phyloP scores from a whole-genome alignment of 2,888 invertebrate genomes.

The Agonum fuliginosum region DNA sequence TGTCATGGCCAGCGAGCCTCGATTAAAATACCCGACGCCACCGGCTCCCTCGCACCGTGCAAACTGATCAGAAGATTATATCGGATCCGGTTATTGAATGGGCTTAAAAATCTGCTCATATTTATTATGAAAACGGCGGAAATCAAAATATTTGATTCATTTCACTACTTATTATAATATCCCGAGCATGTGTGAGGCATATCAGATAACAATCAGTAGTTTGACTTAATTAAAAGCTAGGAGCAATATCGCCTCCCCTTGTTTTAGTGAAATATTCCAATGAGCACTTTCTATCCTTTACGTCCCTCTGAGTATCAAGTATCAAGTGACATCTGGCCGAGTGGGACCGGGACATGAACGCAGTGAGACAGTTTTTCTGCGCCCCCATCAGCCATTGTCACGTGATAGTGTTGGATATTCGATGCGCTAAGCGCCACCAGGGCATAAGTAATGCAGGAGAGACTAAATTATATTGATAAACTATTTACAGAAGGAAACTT shows the following conservation, averaged over 20 bases:
- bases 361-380: neutral
- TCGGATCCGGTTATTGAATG: constrained; percentile 20
- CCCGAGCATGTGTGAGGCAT: neutral
- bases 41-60: neutral
- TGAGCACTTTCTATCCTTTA: neutral
- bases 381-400: too few relatives aligned
- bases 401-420: too few relatives aligned
- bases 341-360: too few relatives aligned
- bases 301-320: neutral
- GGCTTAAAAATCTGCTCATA: constrained; percentile 22
- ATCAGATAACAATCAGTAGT: neutral
- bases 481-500: too few relatives aligned
- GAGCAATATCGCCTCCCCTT: neutral
- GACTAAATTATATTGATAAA: too few relatives aligned
- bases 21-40: constrained; percentile 45
- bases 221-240: neutral
- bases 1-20: constrained; percentile 13
- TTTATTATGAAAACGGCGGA: constrained; percentile 28
- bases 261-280: neutral
- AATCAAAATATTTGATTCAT: constrained; percentile 12
- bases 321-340: neutral
- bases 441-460: too few relatives aligned
- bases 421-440: too few relatives aligned
- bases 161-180: neutral
- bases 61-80: constrained; percentile 18